Evolutionary conservation across 2,888 invertebrate genomes (phyloP).

Genomic region (Marronus borbonicus): DNA sequence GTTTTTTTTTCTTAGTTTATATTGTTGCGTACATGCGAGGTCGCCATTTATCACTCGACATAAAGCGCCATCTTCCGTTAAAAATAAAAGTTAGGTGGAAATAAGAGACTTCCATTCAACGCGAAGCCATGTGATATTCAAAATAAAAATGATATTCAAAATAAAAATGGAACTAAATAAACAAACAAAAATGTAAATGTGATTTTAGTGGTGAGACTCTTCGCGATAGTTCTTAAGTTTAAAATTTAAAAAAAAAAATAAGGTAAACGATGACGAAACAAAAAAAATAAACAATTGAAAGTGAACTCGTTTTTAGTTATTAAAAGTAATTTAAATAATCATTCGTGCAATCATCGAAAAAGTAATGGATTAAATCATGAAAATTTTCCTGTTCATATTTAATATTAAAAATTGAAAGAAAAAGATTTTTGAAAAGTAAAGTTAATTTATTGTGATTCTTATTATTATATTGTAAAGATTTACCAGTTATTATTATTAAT

Average conservation of each 20-base stretch:
- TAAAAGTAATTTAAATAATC: slow-evolving; percentile 14
- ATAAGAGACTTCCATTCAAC: slow-evolving; percentile 27
- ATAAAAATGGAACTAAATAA: slow-evolving; percentile 49
- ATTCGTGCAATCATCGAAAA: slow-evolving; percentile 60
- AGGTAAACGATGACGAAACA: slow-evolving; percentile 4
- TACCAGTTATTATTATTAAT: slow-evolving; percentile 49
- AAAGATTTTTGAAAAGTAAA: slow-evolving; percentile 31
- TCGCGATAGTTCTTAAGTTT: slow-evolving; percentile 24
- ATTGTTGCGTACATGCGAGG: slow-evolving; percentile 47
- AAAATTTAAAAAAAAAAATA: not conserved
- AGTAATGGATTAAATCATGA: slow-evolving; percentile 39
- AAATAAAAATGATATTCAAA: slow-evolving; percentile 53
- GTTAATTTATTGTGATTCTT: slow-evolving; percentile 66
- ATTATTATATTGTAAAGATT: slow-evolving; percentile 51
- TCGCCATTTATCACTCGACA: slow-evolving; percentile 11
- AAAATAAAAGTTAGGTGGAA: slow-evolving; percentile 9
- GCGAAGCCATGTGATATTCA: slow-evolving; percentile 48
- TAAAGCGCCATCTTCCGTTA: slow-evolving; percentile 32
- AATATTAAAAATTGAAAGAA: slow-evolving; percentile 40
- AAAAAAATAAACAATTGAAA: slow-evolving; percentile 15
- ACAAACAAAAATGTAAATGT: slow-evolving; percentile 50
- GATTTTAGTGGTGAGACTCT: slow-evolving; percentile 42
- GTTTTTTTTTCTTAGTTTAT: slow-evolving; percentile 50
- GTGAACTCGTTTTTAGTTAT: slow-evolving; percentile 33
- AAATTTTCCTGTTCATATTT: slow-evolving; percentile 55